Evolutionary conservation across 1,140 invertebrate species (phyloP), one percentile per base, ranked within the genome.

Genomic region (Drosophila rufa): DNA sequence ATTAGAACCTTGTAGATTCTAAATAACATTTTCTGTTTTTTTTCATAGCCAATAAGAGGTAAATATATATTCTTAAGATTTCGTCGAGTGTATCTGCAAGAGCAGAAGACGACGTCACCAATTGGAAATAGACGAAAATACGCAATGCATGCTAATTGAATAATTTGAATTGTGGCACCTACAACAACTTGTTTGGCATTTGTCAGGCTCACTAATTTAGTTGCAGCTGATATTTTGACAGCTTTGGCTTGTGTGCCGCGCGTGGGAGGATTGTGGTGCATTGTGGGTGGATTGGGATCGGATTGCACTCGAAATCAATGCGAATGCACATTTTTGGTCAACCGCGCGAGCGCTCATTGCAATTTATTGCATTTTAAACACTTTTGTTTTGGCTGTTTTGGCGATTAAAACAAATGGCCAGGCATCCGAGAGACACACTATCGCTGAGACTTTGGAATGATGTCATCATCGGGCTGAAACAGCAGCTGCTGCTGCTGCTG

Each of bases 91-190:
- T 46, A 62, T 36, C 14, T 73, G 69, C 51, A 73, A 65, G 33
- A 66, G 47, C 48, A 40, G 12, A 45, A 14, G 62, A 50, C 84
- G 80, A 83, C 86, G 86, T 91, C 86, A 91, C 82, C 87, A 81
- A 81, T 91, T 83, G 62, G 66, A 91, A 91, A 91, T 91, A 91
- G 87, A 87, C 80, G 80, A 87, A 91, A 77, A 91, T 82, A 91
- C 87, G 87, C 86, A 91, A 82, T 82, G 84, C 85, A 89, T 89
- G 86, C 86, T 90, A 89, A 89, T 90, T 89, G 85, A 90, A 90
- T 89, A 85, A 90, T 84, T 84, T 71, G 85, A 89, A 83, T 90
- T 90, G 85, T 90, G 79, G 85, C 85, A 89, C 84, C 84, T 90
- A 87, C 83, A 80, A 87, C 80, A 61, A 66, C 80, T 65, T 69